Base-by-base conservation (phyloP, 2,888 invertebrate species). In the Pimpla rufipes region DNA sequence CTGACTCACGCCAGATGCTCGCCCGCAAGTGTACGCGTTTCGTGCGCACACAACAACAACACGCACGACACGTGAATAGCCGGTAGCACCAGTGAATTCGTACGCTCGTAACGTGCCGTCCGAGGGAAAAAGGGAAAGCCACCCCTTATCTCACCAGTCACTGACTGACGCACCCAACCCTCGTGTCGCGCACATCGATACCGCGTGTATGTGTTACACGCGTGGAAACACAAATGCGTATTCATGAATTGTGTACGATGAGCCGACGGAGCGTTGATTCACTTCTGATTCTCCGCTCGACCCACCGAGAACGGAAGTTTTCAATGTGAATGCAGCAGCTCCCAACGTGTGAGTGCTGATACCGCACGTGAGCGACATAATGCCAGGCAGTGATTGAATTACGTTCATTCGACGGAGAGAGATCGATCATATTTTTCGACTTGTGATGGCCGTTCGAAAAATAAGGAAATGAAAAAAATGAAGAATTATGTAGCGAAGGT, bases 1-100 rank as follows among this genome's bases (percentile, higher is more conserved):
- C 83, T 88, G 89, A 89, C 87, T 89, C 88, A 88, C 86, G 87
- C 87, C 89, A 89, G 88, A 89, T 89, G 89, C 86, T 88, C 80
- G 57, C 79, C 52, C 82, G 74, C 80, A 82, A 85, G 82, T 85
- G 85, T 83, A 77, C 45, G 78, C 70, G 73, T 78, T 52, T 62
- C 52, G 29, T 29, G 70, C 57, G 79, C 68, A 67, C 74, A 70
- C 59, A 52, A 64, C 50, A 55, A 68, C 68, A 55, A 73, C 64
- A 81, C 81, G 68, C 73, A 64, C 64, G 8, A 52, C 71, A 73
- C 59, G 66, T 62, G 57, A 29, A 5, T 29, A 29, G 29, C 29
- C 29, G 3, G 29, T 5, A 5, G 29, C 29, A 29, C 29, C 74
- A 42, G 35, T 47, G 57, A 13, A 42, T 73, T 74, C 37, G 57